Evolutionary conservation across 2,888 invertebrate species (phyloP).

Genomic region (Apodemia mormo): DNA sequence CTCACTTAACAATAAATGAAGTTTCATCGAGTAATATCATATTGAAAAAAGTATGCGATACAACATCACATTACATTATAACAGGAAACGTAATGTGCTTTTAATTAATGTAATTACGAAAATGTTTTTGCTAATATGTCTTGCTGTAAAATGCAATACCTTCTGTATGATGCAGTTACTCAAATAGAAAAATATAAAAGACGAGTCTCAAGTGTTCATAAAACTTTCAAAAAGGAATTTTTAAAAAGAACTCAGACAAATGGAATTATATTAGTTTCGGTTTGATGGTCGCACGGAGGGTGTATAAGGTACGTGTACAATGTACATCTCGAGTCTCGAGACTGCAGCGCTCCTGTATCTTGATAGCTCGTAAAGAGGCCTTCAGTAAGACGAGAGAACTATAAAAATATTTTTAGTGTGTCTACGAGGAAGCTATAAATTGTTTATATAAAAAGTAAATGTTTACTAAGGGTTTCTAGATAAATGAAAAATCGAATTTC

Average conservation of each 20-base stretch:
- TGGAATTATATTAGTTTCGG: constrained; percentile 26
- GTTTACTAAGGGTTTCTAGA: background rate
- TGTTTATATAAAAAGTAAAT: background rate
- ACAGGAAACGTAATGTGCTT: too few species aligned
- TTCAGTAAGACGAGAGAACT: background rate
- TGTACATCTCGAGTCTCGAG: background rate
- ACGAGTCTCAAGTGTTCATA: constrained; percentile 19
- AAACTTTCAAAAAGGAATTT: constrained; percentile 1
- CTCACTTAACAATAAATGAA: too few species aligned
- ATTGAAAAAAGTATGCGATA: too few species aligned
- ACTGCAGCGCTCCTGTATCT: background rate
- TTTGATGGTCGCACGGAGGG: constrained; percentile 19
- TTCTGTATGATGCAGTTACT: constrained; percentile 1
- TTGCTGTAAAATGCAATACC: background rate
- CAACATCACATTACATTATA: too few species aligned
- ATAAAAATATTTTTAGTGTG: background rate
- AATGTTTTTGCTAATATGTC: background rate
- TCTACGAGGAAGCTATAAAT: background rate
- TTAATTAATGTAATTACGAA: background rate
- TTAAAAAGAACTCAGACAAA: constrained; percentile 14
- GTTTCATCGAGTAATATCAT: too few species aligned
- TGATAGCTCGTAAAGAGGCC: constrained; percentile 15
- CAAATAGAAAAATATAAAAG: background rate
- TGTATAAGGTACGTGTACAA: background rate
- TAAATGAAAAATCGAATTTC: too few species aligned